phyloP scores from a whole-genome alignment of 2,797 vertebrate species.

The Nannoperca obscura region DNA sequence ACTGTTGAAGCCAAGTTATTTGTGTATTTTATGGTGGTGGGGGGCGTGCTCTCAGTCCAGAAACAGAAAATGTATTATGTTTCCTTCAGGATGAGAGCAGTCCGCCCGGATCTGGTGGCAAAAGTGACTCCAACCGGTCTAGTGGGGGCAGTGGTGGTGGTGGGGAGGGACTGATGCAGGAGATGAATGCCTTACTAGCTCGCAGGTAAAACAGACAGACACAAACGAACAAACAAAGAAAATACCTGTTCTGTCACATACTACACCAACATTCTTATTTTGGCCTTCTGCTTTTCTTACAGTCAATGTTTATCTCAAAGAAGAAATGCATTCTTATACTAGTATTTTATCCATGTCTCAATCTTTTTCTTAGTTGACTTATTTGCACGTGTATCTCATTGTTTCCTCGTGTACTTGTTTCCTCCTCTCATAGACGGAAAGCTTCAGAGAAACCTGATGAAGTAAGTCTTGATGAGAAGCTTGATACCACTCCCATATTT shows the following conservation, averaged over 20 bases:
- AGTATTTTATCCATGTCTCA: background rate
- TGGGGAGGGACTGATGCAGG: conserved; percentile 97
- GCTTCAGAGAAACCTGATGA: conserved; percentile 97
- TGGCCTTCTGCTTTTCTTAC: background rate
- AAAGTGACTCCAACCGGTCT: conserved; percentile 95
- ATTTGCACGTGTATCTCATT: conserved; percentile 6
- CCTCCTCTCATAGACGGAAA: conserved; percentile 90
- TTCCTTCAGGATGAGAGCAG: conserved; percentile 92
- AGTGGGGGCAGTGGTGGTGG: conserved; percentile 91
- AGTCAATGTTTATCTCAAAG: background rate
- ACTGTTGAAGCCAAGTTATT: background rate
- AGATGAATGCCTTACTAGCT: conserved; percentile 99
- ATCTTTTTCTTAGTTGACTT: conserved; percentile 7
- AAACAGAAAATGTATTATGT: conserved; percentile 5
- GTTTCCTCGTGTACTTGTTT: conserved; percentile 36
- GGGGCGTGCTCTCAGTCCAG: background rate
- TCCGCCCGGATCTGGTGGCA: conserved; percentile 90
- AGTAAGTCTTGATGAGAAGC: conserved; percentile 72
- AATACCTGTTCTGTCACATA: background rate
- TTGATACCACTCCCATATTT: background rate
- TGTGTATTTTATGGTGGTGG: background rate
- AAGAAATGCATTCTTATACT: background rate
- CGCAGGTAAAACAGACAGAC: conserved; percentile 88
- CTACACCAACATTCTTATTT: background rate
- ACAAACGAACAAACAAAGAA: conserved; percentile 9